These are phyloP conservation scores for Meiosimyza decipiens DNA, from an alignment of 2,888 invertebrate genomes.

Conservation along the genomic window DNA sequence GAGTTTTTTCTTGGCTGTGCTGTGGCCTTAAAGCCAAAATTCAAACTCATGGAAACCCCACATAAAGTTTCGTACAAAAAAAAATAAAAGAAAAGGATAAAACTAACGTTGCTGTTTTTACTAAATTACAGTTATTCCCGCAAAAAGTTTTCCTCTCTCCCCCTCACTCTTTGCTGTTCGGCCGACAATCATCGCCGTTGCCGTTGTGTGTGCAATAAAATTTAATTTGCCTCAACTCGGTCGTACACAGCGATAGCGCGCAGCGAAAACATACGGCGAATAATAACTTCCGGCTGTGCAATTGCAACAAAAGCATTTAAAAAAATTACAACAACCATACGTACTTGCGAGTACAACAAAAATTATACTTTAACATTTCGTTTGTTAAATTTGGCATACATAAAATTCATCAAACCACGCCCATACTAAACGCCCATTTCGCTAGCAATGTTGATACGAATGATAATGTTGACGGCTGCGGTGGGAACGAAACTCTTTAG, in stretches of 20 bases:
- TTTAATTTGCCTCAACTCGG: conserved; percentile 16
- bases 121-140: conserved; percentile 12
- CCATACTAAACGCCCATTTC: conserved; percentile 4
- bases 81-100: too few relatives aligned
- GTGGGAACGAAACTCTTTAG: neutral
- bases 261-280: conserved; percentile 3
- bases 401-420: conserved; percentile 16
- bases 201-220: conserved; percentile 9
- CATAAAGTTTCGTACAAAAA: too few relatives aligned
- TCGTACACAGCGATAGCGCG: neutral
- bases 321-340: conserved; percentile 9
- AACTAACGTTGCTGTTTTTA: neutral
- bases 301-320: neutral
- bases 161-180: neutral
- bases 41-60: too few relatives aligned
- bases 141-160: conserved; percentile 7
- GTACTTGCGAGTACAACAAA: neutral
- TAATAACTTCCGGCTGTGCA: conserved; percentile 15
- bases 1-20: too few relatives aligned
- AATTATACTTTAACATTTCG: neutral
- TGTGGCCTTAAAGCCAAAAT: too few relatives aligned
- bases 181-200: neutral
- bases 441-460: neutral
- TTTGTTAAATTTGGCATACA: conserved; percentile 1
- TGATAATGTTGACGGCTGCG: neutral